Evolutionary conservation across 2,113 vertebrate species (phyloP), one percentile per base, ranked within the genome.

Genomic region (Syngnathus scovelli): DNA sequence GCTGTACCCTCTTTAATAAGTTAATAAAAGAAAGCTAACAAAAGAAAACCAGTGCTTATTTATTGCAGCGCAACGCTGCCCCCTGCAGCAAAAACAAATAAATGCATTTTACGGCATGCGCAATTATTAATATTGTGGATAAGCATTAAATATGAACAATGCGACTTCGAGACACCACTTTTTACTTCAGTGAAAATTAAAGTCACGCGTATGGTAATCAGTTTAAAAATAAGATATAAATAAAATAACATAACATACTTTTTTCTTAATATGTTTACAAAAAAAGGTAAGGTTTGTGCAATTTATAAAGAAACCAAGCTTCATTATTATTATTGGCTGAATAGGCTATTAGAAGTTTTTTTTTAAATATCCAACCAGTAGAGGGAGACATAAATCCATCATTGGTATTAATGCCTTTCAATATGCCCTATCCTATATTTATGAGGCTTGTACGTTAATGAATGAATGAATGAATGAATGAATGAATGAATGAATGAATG

Each of bases 51-150:
- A 1, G 1, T 1, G 1, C n/a, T n/a, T n/a, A n/a, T n/a, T n/a
- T n/a, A n/a, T n/a, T n/a, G 19, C 56, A 58, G 80, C 77, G 70
- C 83, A 84, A 84, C 77, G 80, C 23, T 73, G 85, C 78, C 87
- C 71, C 74, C 87, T 87, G 78, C 77, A 75, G 86, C 37, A 58
- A 5, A 37, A 4, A 41, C 6, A 33, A 23, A 33, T 7, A 12
- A 36, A 6, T 48, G 37, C 46, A 51, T 51, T 12, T n/a, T 19
- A 49, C 16, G 18, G 9, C n/a, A n/a, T n/a, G n/a, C n/a, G n/a
- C 27, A 33, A 33, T 33, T 33, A 33, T 33, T 33, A 33, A 33
- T 3, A 33, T 33, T 33, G 27, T 33, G 27, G 27, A 33, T 33
- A 10, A 49, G 6, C 6, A 6, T 49, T 18, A 49, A 19, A 19